phyloP scores from a whole-genome alignment of 1,140 invertebrate genomes.

The Aethina tumida region DNA sequence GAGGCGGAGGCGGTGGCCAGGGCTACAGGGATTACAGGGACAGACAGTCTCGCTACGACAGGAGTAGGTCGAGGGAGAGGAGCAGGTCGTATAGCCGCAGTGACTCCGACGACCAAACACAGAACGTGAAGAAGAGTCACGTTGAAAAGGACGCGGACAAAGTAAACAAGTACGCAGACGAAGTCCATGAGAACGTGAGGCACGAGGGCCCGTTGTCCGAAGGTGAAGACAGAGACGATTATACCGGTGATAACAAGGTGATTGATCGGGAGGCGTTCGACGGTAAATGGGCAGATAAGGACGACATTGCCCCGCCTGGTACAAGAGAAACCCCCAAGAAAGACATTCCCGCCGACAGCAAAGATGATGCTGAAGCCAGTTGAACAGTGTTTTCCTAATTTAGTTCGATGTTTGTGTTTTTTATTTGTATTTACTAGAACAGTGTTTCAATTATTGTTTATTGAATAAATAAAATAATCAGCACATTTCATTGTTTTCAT shows the following conservation, averaged over 20 bases:
- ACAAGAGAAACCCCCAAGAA: conserved; percentile 32
- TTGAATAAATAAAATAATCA: too few species aligned
- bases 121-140: conserved; percentile 30
- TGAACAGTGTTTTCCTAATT: too few species aligned
- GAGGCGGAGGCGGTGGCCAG: conserved; percentile 27
- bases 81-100: conserved; percentile 32
- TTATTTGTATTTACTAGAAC: too few species aligned
- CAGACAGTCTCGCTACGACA: conserved; percentile 41
- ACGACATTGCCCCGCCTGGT: conserved; percentile 24
- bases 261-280: conserved; percentile 48
- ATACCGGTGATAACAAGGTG: conserved; percentile 33
- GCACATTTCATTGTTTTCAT: too few species aligned
- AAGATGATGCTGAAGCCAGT: too few species aligned
- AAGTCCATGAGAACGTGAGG: conserved; percentile 36
- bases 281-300: conserved; percentile 49
- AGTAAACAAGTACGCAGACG: conserved; percentile 49
- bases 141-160: conserved; percentile 49
- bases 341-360: too few species aligned
- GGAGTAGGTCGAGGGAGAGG: conserved; percentile 34
- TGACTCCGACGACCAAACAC: conserved; percentile 31
- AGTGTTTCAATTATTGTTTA: too few species aligned
- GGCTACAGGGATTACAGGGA: conserved; percentile 57
- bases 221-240: conserved; percentile 59
- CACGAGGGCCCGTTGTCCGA: conserved; percentile 59
- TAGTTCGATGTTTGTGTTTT: too few species aligned